Percentiles rank a stretch among this genome's conserved stretches.
Evolutionary conservation across 2,113 vertebrate genomes (phyloP).

Genomic region (Podarcis raffonei): DNA sequence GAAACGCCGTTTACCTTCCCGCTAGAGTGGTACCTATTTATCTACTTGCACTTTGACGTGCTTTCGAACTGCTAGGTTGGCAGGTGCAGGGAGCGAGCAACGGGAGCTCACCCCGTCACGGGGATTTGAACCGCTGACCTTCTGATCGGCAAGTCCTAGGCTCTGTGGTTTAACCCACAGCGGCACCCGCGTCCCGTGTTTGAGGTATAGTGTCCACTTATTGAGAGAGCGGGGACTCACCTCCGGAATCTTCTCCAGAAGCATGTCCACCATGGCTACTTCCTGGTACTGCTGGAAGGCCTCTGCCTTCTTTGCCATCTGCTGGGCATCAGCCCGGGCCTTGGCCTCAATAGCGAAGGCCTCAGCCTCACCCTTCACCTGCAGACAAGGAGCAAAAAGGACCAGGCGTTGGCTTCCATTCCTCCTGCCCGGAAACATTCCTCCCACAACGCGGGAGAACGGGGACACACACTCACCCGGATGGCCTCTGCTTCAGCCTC

Average conservation of each 20-base stretch:
- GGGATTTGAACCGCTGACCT: too few species aligned
- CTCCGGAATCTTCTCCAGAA: slow-evolving; percentile 90
- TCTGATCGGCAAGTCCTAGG: too few species aligned
- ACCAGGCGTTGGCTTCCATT: not conserved
- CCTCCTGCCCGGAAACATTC: too few species aligned
- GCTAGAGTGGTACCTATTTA: too few species aligned
- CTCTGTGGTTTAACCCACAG: too few species aligned
- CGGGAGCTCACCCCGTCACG: too few species aligned
- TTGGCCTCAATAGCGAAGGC: slow-evolving; percentile 87
- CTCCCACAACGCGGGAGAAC: not conserved
- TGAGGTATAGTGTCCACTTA: not conserved
- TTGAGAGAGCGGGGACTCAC: slow-evolving; percentile 57
- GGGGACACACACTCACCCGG: slow-evolving; percentile 74
- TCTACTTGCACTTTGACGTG: too few species aligned
- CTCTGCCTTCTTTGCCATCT: slow-evolving; percentile 92
- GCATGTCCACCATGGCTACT: slow-evolving; percentile 92
- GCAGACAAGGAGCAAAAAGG: not conserved
- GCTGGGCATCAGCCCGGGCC: slow-evolving; percentile 87
- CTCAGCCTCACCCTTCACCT: slow-evolving; percentile 90
- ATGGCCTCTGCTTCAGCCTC: slow-evolving; percentile 89
- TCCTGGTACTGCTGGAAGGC: slow-evolving; percentile 90
- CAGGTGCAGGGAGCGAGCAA: too few species aligned
- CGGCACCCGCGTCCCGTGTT: too few species aligned
- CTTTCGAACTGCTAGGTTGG: too few species aligned
- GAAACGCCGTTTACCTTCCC: too few species aligned